Conservation (phyloP, 2,888 invertebrate species). For the Drosophila diplacantha region DNA sequence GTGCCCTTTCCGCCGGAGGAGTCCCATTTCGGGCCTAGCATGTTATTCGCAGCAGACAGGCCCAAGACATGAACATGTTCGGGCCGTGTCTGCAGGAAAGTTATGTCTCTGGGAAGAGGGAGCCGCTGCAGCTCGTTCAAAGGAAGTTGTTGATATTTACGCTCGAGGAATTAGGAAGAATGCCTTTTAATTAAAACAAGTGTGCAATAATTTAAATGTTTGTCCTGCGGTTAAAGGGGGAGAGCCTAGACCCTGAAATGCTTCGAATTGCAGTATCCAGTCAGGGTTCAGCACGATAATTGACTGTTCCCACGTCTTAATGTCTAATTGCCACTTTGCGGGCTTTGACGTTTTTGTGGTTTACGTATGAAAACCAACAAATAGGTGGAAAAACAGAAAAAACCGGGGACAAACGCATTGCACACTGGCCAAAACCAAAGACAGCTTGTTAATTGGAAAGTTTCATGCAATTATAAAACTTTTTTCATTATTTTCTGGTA, state of each 20-base stretch:
- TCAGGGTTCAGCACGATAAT: conserved; percentile 14
- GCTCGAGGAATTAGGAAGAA: conserved; percentile 62
- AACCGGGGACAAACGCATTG: conserved; percentile 25
- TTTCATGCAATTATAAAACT: conserved; percentile 72
- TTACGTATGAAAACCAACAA: conserved; percentile 9
- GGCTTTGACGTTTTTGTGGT: conserved; percentile 29
- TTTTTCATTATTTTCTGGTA: conserved; percentile 68
- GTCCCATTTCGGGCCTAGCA: conserved; percentile 27
- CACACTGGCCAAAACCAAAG: conserved; percentile 49
- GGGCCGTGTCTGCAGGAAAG: conserved; percentile 6
- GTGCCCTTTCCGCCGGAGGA: neutral
- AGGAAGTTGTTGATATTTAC: conserved; percentile 70
- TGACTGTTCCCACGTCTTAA: conserved; percentile 51
- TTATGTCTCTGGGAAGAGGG: conserved; percentile 12
- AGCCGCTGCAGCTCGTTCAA: conserved; percentile 47
- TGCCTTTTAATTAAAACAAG: conserved; percentile 67
- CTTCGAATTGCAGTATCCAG: conserved; percentile 18
- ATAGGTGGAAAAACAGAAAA: neutral
- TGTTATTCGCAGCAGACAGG: conserved; percentile 25
- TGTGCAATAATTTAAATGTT: conserved; percentile 47
- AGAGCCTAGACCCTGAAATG: conserved; percentile 6
- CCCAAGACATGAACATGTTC: conserved; percentile 38
- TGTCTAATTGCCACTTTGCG: conserved; percentile 65
- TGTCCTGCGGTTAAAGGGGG: conserved; percentile 20
- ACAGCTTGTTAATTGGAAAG: conserved; percentile 71